Percentiles rank a stretch among this genome's conserved stretches.
Conservation (phyloP, 2,888 invertebrate genomes). For the Epicampocera succincta region DNA sequence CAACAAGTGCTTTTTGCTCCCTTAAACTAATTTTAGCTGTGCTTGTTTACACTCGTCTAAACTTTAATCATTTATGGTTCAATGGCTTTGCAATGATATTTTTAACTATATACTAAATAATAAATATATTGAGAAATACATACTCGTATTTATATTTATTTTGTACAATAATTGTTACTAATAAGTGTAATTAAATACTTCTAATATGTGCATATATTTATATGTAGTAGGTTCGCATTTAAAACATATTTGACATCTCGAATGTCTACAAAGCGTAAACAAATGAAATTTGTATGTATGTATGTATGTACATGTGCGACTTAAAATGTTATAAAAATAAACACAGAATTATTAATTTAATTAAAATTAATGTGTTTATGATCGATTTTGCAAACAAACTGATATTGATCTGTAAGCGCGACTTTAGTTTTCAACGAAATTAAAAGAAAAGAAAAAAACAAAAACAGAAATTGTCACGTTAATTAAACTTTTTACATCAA, state of each 20-base stretch:
- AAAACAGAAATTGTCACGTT: slow-evolving; percentile 29
- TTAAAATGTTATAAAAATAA: too few relatives aligned
- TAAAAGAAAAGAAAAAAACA: not conserved
- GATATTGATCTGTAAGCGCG: slow-evolving; percentile 1
- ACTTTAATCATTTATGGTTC: slow-evolving; percentile 45
- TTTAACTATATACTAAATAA: slow-evolving; percentile 27
- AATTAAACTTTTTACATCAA: slow-evolving; percentile 26
- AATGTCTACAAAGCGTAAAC: slow-evolving; percentile 16
- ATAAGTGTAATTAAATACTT: not conserved
- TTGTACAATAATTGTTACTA: slow-evolving; percentile 30
- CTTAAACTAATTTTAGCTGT: not conserved
- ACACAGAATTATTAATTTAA: slow-evolving; percentile 1
- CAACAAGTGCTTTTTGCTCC: too few relatives aligned
- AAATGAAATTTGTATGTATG: not conserved
- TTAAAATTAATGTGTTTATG: not conserved
- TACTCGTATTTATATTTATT: not conserved
- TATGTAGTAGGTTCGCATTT: too few relatives aligned
- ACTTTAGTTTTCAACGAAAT: slow-evolving; percentile 13
- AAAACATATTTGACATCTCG: slow-evolving; percentile 10
- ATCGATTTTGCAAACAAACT: not conserved
- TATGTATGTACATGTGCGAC: not conserved
- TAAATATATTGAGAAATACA: too few relatives aligned
- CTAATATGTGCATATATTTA: too few relatives aligned
- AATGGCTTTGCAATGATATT: slow-evolving; percentile 44
- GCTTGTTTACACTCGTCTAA: slow-evolving; percentile 23